Percentiles rank a stretch among this genome's conserved stretches.
Conservation (phyloP, 2,113 vertebrate species). For the Clarias magur region DNA sequence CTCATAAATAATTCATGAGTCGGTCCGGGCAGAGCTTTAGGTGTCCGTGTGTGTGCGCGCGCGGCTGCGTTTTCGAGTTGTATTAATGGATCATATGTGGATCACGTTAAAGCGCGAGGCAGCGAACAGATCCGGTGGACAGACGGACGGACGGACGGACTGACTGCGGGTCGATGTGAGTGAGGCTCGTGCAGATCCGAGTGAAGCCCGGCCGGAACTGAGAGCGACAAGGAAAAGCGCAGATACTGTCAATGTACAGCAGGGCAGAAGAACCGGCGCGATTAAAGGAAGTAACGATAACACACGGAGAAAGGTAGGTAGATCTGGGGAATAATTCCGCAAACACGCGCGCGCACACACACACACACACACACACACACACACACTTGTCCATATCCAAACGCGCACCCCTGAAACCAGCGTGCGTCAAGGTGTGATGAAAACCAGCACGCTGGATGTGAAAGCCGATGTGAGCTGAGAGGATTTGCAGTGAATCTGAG, state of each 20-base stretch:
- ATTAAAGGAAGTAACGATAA: not conserved
- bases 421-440: slow-evolving; percentile 8
- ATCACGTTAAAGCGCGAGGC: too few species aligned
- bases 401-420: not conserved
- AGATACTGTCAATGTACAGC: not conserved
- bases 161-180: not conserved
- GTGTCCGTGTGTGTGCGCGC: slow-evolving; percentile 51
- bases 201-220: not conserved
- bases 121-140: not conserved
- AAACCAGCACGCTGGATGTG: not conserved
- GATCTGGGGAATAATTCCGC: not conserved
- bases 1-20: slow-evolving; percentile 69
- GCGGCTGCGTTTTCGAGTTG: not conserved
- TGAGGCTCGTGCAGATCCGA: not conserved
- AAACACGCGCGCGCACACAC: rapidly evolving
- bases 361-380: not conserved
- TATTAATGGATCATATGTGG: slow-evolving; percentile 44
- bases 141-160: too few species aligned
- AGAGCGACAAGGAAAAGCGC: not conserved
- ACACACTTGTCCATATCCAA: not conserved
- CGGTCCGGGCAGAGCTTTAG: slow-evolving; percentile 22
- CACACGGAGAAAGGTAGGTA: not conserved
- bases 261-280: not conserved
- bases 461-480: not conserved
- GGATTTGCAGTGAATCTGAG: not conserved